phyloP scores from a whole-genome alignment of 2,113 vertebrate species.

The Boulengeromyrus knoepffleri region DNA sequence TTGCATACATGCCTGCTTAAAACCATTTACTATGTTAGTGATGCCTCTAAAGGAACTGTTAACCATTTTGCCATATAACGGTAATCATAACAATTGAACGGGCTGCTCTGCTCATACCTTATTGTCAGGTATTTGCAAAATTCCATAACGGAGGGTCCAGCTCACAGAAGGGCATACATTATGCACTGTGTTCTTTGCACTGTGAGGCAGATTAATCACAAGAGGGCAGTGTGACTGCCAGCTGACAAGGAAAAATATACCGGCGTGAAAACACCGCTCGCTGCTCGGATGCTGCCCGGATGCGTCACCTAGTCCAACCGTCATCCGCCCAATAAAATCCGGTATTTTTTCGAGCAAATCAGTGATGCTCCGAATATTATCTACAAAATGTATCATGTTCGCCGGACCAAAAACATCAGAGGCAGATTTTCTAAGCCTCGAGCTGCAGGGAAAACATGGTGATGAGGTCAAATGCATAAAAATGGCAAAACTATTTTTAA shows the following conservation, averaged over 20 bases:
- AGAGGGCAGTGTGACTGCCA: constrained; percentile 63
- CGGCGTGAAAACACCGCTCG: constrained; percentile 48
- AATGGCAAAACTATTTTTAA: background rate
- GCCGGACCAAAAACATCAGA: background rate
- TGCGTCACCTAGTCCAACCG: background rate
- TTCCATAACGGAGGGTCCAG: background rate
- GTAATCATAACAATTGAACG: background rate
- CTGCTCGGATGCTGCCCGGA: background rate
- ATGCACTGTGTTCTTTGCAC: constrained; percentile 33
- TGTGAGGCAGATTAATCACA: constrained; percentile 56
- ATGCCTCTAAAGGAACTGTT: background rate
- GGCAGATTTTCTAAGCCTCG: background rate
- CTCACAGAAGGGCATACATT: background rate
- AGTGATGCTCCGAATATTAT: background rate
- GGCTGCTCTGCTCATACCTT: background rate
- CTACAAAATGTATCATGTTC: background rate
- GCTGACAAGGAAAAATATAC: constrained; percentile 54
- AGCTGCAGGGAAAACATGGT: background rate
- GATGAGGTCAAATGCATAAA: background rate
- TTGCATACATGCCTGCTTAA: background rate
- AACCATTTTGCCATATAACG: background rate
- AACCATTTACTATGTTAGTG: background rate
- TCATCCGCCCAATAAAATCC: background rate
- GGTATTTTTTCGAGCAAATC: background rate
- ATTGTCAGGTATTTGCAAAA: background rate